phyloP scores from a whole-genome alignment of 35 echinoderm and acorn worm species.

The Holothuria glaberrima region DNA sequence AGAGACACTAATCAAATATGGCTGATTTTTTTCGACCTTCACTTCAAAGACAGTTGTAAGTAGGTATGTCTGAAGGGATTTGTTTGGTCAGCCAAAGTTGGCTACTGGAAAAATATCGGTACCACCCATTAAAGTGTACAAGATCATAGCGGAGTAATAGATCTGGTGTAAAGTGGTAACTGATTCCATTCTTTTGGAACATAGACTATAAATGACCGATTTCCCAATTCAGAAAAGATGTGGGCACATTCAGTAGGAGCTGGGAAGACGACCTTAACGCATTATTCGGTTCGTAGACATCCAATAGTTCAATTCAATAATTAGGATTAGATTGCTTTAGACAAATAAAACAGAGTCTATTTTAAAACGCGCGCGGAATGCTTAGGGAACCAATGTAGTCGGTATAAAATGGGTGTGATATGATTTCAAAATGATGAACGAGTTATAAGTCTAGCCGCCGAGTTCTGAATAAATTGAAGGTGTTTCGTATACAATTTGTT shows the following conservation, averaged over 20 bases:
- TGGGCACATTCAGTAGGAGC: not conserved
- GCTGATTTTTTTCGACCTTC: no score
- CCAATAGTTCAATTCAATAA: not conserved
- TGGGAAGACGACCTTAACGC: not conserved
- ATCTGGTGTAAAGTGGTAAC: not conserved
- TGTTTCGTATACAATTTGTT: not conserved
- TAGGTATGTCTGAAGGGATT: no score
- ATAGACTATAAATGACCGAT: conserved; percentile 13
- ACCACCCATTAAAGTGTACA: no score
- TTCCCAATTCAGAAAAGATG: not conserved
- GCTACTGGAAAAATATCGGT: no score
- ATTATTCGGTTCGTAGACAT: not conserved
- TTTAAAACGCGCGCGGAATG: not conserved
- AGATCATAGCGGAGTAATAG: not conserved
- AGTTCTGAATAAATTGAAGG: not conserved
- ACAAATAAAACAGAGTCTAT: not conserved
- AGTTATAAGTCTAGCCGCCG: not conserved
- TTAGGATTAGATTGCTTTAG: not conserved
- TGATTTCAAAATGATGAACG: not conserved
- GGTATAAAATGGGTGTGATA: conserved; percentile 6
- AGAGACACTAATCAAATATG: no score
- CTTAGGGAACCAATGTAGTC: no score
- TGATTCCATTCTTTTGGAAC: conserved; percentile 29
- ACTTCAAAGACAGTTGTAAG: no score
- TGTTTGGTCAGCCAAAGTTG: no score